Base-by-base conservation (phyloP, 64 coral and sea anemone species). In the Orbicella faveolata region DNA sequence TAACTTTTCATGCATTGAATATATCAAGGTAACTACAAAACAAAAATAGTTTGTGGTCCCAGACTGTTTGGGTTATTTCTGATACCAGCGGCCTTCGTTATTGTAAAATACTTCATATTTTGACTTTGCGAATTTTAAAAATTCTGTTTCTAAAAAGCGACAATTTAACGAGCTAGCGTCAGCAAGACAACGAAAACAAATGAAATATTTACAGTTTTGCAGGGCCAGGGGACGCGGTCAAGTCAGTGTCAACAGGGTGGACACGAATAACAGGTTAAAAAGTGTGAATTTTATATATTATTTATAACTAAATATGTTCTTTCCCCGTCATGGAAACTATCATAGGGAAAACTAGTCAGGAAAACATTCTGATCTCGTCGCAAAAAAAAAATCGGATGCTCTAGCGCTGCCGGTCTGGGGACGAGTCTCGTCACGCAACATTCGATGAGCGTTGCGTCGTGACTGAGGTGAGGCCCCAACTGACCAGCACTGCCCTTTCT, bases 171-270 rank as follows among this genome's bases (percentile, higher is more conserved):
- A 79, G 20, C 77, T 2, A 79, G 23, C 23, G 2, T 61, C 12
- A 48, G 2, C 13, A 79, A 54, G 48, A 4, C 36, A 55, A 79
- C 77, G 51, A 57, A 55, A 54, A 79, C 77, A 79, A 57, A 33
- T 79, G 34, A 79, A 79, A 79, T 79, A 79, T 79, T 79, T 55
- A 79, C 15, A 54, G 15, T 9, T 34, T 79, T 79, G 21, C 23
- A 34, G 23, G 10, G 30, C 30, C 30, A 30, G 30, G 2, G 23
- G 52, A 79, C n/a, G 77, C 77, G 48, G 16, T 57, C 23, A 17
- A 23, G 6, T 19, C 13, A 44, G 12, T 16, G 10, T 17, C 41
- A 53, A n/a, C 4, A 78, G 44, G 44, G 13, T 9, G 1, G 44
- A 79, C 77, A 30, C 33, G 77, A 30, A 57, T 21, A 57, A 79